Base-by-base conservation (phyloP, 1,140 invertebrate species). In the Rhynchophorus ferrugineus region DNA sequence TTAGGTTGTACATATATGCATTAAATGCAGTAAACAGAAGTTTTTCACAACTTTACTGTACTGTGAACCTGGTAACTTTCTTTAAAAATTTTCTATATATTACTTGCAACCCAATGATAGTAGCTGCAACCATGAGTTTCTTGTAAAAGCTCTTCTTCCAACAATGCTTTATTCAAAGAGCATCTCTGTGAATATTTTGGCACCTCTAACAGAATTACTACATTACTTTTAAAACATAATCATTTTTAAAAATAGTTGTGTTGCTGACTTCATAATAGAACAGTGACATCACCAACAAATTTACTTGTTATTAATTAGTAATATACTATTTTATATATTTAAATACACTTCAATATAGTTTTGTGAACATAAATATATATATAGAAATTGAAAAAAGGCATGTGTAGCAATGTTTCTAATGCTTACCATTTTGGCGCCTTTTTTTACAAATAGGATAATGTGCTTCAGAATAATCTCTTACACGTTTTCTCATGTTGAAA, bases 91-190 rank as follows among this genome's bases (percentile, higher is more conserved):
- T n/a, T n/a, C 34, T 14, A 43, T 36, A 21, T 29, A 16, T 36
- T 41, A 1, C 13, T 51, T 33, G 49, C 22, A 24, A 48, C 51
- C 63, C 63, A 71, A 61, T 75, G 71, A 65, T 69, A 75, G 53
- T 73, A 63, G 61, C 68, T 71, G 59, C 73, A 73, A 54, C 75
- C 73, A 58, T 77, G 74, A 46, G 71, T 73, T 60, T 72, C 70
- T 66, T 66, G 69, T 62, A 75, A 72, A 29, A 77, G 62, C 53
- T 66, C 66, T 61, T 75, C 75, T 64, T 47, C 44, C 21, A 37
- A 54, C 35, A 2, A 6, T 14, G 16, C 39, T 41, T 43, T 54
- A 18, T 22, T 42, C 33, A 19, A 19, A 16, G 45, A 37, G 16
- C n/a, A 37, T 18, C 21, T 13, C 16, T 1, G 45, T 8, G 24